phyloP scores from a whole-genome alignment of 2,888 invertebrate genomes.

The Cinara cedri region DNA sequence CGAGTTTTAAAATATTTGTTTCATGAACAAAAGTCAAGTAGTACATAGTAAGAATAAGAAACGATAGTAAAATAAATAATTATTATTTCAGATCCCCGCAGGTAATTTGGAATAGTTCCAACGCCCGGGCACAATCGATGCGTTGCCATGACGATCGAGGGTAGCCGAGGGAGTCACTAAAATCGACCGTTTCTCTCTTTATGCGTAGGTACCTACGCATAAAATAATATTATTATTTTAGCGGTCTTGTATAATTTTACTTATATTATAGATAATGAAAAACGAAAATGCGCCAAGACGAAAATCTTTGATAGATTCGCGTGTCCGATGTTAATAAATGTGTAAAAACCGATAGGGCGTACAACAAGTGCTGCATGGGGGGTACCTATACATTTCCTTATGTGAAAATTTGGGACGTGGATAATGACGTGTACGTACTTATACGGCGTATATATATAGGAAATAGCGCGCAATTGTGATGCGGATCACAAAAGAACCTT shows the following conservation, averaged over 20 bases:
- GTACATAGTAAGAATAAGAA: too few relatives aligned
- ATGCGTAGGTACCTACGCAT: background rate
- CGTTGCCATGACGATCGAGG: conserved; percentile 59
- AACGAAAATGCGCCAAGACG: background rate
- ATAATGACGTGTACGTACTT: background rate
- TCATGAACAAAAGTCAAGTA: background rate
- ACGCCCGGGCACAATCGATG: conserved; percentile 59
- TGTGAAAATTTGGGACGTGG: background rate
- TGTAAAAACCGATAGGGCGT: background rate
- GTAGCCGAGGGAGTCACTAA: conserved; percentile 34
- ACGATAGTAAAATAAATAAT: conserved; percentile 29
- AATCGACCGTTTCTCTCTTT: conserved; percentile 50
- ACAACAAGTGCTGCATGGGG: conserved; percentile 9
- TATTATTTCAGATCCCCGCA: conserved; percentile 40
- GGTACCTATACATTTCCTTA: background rate
- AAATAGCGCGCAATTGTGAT: background rate
- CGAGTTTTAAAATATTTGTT: background rate
- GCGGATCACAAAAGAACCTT: conserved; percentile 37
- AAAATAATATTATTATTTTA: background rate
- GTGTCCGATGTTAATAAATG: background rate
- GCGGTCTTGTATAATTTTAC: too few relatives aligned
- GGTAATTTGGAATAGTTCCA: conserved; percentile 51
- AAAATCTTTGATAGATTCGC: too few relatives aligned
- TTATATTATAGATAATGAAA: too few relatives aligned
- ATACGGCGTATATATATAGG: background rate